Percentiles rank a stretch among this genome's conserved stretches.
Conservation (phyloP, 2,888 invertebrate species). For the Orchesellides sinensis region DNA sequence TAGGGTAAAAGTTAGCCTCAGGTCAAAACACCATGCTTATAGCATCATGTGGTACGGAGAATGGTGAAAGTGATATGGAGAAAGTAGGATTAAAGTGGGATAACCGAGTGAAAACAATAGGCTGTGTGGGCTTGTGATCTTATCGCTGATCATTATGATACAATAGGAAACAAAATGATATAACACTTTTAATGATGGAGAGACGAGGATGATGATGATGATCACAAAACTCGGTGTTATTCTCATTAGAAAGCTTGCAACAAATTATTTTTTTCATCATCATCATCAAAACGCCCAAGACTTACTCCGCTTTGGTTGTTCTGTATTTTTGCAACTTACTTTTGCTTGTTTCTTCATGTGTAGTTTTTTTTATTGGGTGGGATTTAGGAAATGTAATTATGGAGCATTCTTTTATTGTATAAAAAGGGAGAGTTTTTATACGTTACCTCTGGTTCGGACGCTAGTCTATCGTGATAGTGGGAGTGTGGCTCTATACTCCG, state of each 20-base stretch:
- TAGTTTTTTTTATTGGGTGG: no score
- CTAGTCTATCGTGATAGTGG: conserved; percentile 84
- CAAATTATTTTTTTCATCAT: conserved; percentile 2
- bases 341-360: no score
- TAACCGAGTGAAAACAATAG: no score
- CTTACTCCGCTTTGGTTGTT: no score
- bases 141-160: no score
- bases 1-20: conserved; percentile 16
- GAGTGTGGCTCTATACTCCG: conserved; percentile 85
- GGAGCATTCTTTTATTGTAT: neutral
- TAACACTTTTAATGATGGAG: no score
- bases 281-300: no score
- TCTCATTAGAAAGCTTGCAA: no score
- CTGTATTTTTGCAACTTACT: no score
- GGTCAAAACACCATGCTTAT: conserved; percentile 14
- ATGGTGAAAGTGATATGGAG: neutral
- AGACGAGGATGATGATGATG: neutral
- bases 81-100: conserved; percentile 45
- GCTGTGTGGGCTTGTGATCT: no score
- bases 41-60: neutral
- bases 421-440: neutral
- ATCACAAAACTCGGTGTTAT: neutral
- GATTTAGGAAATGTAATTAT: no score
- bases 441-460: conserved; percentile 85
- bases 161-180: no score